Base-by-base conservation (phyloP, 2,888 invertebrate species). In the Sarcophaga carnaria region DNA sequence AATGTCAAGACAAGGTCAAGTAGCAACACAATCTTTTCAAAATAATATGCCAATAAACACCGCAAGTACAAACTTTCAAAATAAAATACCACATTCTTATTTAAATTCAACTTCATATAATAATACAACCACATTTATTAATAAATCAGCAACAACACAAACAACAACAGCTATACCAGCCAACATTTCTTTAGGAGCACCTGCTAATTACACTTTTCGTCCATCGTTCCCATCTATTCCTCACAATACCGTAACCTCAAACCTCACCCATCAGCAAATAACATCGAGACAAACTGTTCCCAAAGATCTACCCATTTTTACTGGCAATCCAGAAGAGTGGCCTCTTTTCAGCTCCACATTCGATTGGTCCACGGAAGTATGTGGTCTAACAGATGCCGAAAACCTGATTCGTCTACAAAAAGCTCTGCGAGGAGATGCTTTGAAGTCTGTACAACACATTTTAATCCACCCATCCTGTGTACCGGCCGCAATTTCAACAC, bases 241-340 rank as follows among this genome's bases (percentile, higher is more conserved):
- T 2, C 27, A 63, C 5, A 70, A n/a, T 37, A 63, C 6, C 25
- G 25, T 70, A n/a, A 62, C 45, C 14, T 14, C 77, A 60, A 81
- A 69, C 45, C 67, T 82, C 17, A 82, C 82, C 2, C 49, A 60
- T n/a, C 74, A 75, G 5, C 80, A 80, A 45, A 67, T 72, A 47
- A 75, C 54, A 49, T 20, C 81, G 5, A 74, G 75, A n/a, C 82
- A 81, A 62, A 69, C 87, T 8, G 79, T 80, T 22, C 66, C 66
- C 27, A 85, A 74, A 45, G 71, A 80, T n/a, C 71, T 80, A 49
- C 85, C 71, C 11, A n/a, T n/a, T n/a, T n/a, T n/a, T n/a, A n/a
- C n/a, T n/a, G n/a, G n/a, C n/a, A n/a, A n/a, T n/a, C n/a, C n/a
- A n/a, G n/a, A n/a, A n/a, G n/a, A n/a, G n/a, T n/a, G n/a, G n/a